phyloP scores from a whole-genome alignment of 2,113 vertebrate species.

The Lophura nycthemera region DNA sequence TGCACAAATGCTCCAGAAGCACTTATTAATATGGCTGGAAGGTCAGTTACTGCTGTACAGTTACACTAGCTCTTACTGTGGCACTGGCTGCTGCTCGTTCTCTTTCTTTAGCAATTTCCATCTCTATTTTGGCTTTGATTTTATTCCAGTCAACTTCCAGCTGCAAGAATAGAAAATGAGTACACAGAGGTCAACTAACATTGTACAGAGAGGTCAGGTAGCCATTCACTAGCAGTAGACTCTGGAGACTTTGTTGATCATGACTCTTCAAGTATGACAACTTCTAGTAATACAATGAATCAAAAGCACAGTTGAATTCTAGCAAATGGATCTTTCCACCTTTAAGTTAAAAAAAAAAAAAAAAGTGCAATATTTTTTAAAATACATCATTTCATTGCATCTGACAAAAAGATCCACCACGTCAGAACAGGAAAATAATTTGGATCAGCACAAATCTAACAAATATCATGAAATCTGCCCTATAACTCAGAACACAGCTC shows the following conservation, averaged over 20 bases:
- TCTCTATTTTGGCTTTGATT: constrained; percentile 94
- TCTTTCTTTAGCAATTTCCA: constrained; percentile 91
- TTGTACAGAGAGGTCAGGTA: neutral
- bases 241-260: neutral
- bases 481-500: neutral
- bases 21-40: neutral
- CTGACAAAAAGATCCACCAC: neutral
- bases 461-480: neutral
- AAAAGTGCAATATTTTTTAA: neutral
- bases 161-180: constrained; percentile 70
- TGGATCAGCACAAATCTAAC: constrained; percentile 1
- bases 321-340: neutral
- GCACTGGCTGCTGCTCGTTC: constrained; percentile 77
- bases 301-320: neutral
- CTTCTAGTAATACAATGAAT: rapidly evolving
- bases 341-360: neutral
- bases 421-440: constrained; percentile 9
- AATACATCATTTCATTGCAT: neutral
- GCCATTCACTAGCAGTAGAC: neutral
- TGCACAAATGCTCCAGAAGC: neutral
- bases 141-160: constrained; percentile 97
- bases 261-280: neutral
- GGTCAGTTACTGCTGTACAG: constrained; percentile 60
- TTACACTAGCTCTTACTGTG: constrained; percentile 74
- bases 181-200: neutral